These are phyloP conservation scores for Henricia sp. DNA, from an alignment of 53 echinoderm and acorn worm species.

Conservation along the genomic window DNA sequence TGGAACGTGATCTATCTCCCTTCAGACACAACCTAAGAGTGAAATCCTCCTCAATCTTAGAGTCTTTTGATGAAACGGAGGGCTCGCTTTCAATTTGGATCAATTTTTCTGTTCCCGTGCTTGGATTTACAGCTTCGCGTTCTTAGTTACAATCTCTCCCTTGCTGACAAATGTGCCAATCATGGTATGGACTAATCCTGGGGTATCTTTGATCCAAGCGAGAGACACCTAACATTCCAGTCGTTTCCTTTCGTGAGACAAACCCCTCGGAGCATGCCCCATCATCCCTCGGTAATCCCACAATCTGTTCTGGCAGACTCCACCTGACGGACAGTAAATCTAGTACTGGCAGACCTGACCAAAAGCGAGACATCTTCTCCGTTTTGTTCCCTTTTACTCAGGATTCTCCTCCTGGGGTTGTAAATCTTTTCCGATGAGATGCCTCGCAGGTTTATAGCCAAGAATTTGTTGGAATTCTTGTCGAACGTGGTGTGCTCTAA, in stretches of 20 bases:
- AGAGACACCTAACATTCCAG: not conserved
- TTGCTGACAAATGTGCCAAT: not conserved
- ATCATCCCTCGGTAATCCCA: constrained; percentile 8
- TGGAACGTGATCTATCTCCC: too few relatives aligned
- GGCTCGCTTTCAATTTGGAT: too few relatives aligned
- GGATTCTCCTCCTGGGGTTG: not conserved
- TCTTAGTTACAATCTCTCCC: too few relatives aligned
- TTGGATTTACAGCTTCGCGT: too few relatives aligned
- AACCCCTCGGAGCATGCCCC: not conserved
- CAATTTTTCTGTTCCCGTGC: too few relatives aligned
- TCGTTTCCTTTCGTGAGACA: not conserved
- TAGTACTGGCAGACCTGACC: not conserved
- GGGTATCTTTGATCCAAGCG: not conserved
- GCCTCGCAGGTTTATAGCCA: not conserved
- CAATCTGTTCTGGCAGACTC: not conserved
- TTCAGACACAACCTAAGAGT: too few relatives aligned
- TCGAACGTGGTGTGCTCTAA: not conserved
- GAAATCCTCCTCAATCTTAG: too few relatives aligned
- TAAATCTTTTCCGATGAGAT: not conserved
- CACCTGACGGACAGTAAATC: not conserved
- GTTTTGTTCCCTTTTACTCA: not conserved
- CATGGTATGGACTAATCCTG: not conserved
- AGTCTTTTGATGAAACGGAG: too few relatives aligned
- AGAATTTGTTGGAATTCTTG: constrained; percentile 5
- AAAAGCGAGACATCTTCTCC: too few relatives aligned